Base-by-base conservation (phyloP, 2,888 invertebrate genomes). In the Hoplodrina blanda region DNA sequence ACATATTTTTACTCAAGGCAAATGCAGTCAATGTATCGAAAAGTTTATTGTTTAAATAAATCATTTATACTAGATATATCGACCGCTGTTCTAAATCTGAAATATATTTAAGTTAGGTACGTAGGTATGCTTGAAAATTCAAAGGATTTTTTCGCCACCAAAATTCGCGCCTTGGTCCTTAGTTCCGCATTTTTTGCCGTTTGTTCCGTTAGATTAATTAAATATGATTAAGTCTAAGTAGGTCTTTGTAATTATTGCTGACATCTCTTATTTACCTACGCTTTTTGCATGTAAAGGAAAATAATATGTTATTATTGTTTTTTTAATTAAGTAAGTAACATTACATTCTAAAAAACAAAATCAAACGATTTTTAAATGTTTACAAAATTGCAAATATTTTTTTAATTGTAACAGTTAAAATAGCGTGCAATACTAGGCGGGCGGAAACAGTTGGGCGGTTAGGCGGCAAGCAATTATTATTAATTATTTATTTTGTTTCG, bases 341-440 rank as follows among this genome's bases (percentile, higher is more conserved):
- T 50, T 19, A n/a, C 5, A 50, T 50, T 50, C 5, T 19, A 19
- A 50, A n/a, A n/a, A 8, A n/a, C 4, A 17, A 15, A 15, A 3
- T 46, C 3, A 5, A 11, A 46, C 1, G 5, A 17, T 17, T 46
- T 17, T 46, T 17, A 17, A 46, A 46, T 5, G 2, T 2, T 41
- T 41, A 49, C 7, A n/a, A 49, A 49, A 49, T 13, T n/a, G n/a
- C 4, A 41, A 41, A 13, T n/a, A 33, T 10, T 33, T 2, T 46
- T 33, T 19, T 0, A 20, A 17, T n/a, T 20, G 0, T 19, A 0
- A 25, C 2, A 25, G 25, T 25, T 25, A 25, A 25, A n/a, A 44
- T 49, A 13, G 7, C 0, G 1, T 33, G 13, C 49, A 50, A 49
- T 20, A 15, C 2, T 52, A 41, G 76, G 80, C 63, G 59, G 76